phyloP scores from a whole-genome alignment of 2,797 vertebrate genomes.

The Emydoidea blandingii region DNA sequence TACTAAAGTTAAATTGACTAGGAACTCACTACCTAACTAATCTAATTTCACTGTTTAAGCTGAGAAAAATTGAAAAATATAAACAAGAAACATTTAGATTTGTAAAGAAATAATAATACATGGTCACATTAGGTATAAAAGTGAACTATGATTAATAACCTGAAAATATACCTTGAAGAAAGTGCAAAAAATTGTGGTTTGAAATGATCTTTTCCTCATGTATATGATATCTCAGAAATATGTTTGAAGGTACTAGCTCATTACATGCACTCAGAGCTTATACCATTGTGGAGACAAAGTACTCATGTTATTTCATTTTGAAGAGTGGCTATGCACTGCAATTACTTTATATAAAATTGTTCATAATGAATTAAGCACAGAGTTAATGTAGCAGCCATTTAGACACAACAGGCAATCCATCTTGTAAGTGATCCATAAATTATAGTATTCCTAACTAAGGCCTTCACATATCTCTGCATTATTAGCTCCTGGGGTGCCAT shows the following conservation, averaged over 20 bases:
- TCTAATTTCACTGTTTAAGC: not conserved
- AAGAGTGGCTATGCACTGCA: slow-evolving; percentile 59
- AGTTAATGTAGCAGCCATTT: slow-evolving; percentile 45
- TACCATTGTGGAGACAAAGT: not conserved
- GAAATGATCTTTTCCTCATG: not conserved
- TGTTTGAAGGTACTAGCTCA: slow-evolving; percentile 31
- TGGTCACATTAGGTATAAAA: not conserved
- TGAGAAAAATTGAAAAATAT: not conserved
- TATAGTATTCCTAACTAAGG: slow-evolving; percentile 59
- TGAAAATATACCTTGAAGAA: slow-evolving; percentile 19
- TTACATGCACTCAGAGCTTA: slow-evolving; percentile 5
- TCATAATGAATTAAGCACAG: slow-evolving; percentile 59
- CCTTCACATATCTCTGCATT: slow-evolving; percentile 50
- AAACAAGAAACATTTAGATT: not conserved
- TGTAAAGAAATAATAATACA: not conserved
- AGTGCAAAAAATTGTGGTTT: slow-evolving; percentile 38
- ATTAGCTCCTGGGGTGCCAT: slow-evolving; percentile 61
- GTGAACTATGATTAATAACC: slow-evolving; percentile 1
- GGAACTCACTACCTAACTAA: not conserved
- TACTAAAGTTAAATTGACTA: not conserved
- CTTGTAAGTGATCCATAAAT: slow-evolving; percentile 69
- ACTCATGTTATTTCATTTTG: slow-evolving; percentile 50
- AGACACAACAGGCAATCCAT: slow-evolving; percentile 58
- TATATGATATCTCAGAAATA: not conserved
- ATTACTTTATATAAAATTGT: slow-evolving; percentile 73